phyloP scores from a whole-genome alignment of 2,113 vertebrate species.

The Xenopus borealis region DNA sequence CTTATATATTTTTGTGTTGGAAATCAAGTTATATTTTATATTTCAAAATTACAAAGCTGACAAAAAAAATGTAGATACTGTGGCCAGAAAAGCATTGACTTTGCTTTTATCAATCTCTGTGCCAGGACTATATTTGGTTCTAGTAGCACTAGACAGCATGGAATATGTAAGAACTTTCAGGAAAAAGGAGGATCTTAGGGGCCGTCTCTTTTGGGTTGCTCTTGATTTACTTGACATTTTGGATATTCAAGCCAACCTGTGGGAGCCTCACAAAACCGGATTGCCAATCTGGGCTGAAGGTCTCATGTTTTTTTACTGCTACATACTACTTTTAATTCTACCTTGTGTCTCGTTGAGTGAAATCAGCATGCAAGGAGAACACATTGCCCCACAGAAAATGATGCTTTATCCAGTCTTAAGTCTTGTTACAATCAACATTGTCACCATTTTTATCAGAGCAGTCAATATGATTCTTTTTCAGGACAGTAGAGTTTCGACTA shows the following conservation, averaged over 20 bases:
- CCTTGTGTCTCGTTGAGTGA: constrained; percentile 97
- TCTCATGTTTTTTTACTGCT: constrained; percentile 99
- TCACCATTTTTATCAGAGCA: constrained; percentile 92
- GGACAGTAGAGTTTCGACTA: constrained; percentile 95
- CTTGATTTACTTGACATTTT: constrained; percentile 92
- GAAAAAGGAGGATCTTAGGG: constrained; percentile 94
- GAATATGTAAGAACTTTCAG: constrained; percentile 95
- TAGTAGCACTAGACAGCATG: constrained; percentile 97
- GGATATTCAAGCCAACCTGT: constrained; percentile 94
- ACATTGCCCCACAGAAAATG: constrained; percentile 96
- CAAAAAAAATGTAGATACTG: constrained; percentile 85
- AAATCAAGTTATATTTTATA: constrained; percentile 98
- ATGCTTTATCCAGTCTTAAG: constrained; percentile 97
- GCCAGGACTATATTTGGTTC: constrained; percentile 90
- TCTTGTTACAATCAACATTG: constrained; percentile 94
- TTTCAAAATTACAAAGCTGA: constrained; percentile 98
- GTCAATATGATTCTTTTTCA: constrained; percentile 95
- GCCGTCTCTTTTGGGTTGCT: constrained; percentile 96
- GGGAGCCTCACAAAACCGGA: constrained; percentile 93
- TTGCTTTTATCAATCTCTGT: constrained; percentile 91
- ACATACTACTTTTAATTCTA: constrained; percentile 92
- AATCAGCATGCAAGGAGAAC: constrained; percentile 97
- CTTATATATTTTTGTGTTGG: constrained; percentile 94
- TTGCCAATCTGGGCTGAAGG: constrained; percentile 97
- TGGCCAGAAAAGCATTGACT: constrained; percentile 91